These are phyloP conservation scores for Eupelmus urozonus DNA, from an alignment of 2,888 invertebrate species.

Conservation along the genomic window DNA sequence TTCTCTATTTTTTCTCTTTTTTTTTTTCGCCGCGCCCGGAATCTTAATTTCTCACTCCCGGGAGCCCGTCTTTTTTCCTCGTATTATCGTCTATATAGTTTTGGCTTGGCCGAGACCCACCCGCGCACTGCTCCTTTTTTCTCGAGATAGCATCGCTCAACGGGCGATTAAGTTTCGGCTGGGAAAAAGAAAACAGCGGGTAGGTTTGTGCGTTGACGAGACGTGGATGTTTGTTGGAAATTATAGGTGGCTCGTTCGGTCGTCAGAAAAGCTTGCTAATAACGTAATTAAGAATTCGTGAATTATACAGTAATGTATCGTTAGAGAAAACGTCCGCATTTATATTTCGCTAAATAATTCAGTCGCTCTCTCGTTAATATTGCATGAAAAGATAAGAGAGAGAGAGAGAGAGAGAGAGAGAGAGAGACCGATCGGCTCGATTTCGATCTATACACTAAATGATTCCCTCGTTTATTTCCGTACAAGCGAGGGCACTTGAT, in stretches of 20 bases:
- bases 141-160: slow-evolving; percentile 4
- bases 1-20: slow-evolving; percentile 1
- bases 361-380: background rate
- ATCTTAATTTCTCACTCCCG: slow-evolving; percentile 12
- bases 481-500: background rate
- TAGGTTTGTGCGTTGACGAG: background rate
- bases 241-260: no score
- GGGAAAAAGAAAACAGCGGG: background rate
- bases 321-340: no score
- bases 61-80: background rate
- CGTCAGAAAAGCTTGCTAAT: background rate
- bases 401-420: no score
- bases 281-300: background rate
- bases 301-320: background rate
- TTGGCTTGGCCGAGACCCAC: background rate
- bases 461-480: background rate
- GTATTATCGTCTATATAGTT: background rate
- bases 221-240: background rate
- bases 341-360: slow-evolving; percentile 24
- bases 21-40: background rate
- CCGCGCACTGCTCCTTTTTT: background rate
- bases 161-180: background rate
- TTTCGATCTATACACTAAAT: slow-evolving; percentile 9
- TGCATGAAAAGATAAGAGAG: slow-evolving; percentile 10
- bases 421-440: no score